phyloP scores from a whole-genome alignment of 2,888 invertebrate genomes.

The Diplolepis rosae region DNA sequence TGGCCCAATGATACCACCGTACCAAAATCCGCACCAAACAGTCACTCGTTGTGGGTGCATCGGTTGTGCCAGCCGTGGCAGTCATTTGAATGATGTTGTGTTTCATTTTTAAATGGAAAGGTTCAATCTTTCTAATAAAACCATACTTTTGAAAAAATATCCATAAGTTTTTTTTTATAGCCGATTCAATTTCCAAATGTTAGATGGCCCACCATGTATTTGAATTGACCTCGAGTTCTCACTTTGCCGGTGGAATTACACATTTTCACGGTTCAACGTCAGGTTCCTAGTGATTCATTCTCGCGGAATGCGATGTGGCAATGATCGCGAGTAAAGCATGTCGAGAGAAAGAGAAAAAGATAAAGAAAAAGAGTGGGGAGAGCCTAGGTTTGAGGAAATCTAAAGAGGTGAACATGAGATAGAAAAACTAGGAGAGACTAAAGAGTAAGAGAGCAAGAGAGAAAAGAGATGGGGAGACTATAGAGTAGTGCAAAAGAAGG shows the following conservation, averaged over 20 bases:
- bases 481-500: slow-evolving; percentile 39
- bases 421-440: background rate
- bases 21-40: too few species aligned
- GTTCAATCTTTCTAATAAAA: too few species aligned
- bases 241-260: slow-evolving; percentile 21
- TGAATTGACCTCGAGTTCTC: slow-evolving; percentile 4
- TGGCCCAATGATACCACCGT: too few species aligned
- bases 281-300: slow-evolving; percentile 64
- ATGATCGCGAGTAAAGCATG: slow-evolving; percentile 53
- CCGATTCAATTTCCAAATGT: too few species aligned
- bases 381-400: background rate
- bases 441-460: slow-evolving; percentile 26
- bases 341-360: slow-evolving; percentile 32
- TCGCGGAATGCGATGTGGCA: slow-evolving; percentile 65
- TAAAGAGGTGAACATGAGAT: slow-evolving; percentile 1
- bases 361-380: slow-evolving; percentile 26
- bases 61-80: too few species aligned
- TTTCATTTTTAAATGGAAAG: too few species aligned
- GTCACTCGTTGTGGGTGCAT: too few species aligned
- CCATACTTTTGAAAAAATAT: too few species aligned
- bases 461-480: slow-evolving; percentile 41
- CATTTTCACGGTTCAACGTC: slow-evolving; percentile 54
- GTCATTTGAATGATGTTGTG: too few species aligned
- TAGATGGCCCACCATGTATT: too few species aligned
- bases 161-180: too few species aligned